Percentiles rank a stretch among this genome's conserved stretches.
phyloP scores from a whole-genome alignment of 2,797 vertebrate genomes.

The Pteropus rufus region DNA sequence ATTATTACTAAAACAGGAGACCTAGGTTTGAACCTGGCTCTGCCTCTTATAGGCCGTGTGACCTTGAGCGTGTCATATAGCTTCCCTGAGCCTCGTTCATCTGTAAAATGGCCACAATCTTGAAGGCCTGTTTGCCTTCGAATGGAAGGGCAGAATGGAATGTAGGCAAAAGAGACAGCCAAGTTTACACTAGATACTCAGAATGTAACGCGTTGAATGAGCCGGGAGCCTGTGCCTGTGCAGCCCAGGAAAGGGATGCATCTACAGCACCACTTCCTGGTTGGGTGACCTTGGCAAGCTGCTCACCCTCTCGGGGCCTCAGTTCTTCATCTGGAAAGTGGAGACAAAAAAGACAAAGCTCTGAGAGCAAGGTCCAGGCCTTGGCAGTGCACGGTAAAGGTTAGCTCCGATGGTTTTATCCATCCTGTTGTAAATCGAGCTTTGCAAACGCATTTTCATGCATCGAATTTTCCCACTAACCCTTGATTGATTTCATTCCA shows the following conservation, averaged over 20 bases:
- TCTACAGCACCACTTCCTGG: neutral
- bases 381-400: rapidly evolving
- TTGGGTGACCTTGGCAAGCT: neutral
- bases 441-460: neutral
- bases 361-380: neutral
- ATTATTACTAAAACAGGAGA: neutral
- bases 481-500: neutral
- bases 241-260: neutral
- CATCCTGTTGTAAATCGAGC: rapidly evolving
- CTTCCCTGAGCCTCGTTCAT: neutral
- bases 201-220: no score
- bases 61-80: rapidly evolving
- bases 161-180: neutral
- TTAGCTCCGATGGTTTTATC: neutral
- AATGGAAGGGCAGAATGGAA: no score
- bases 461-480: rapidly evolving
- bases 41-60: neutral
- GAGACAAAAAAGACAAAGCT: neutral
- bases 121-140: neutral
- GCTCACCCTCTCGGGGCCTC: neutral
- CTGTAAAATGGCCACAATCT: neutral
- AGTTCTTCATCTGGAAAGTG: neutral
- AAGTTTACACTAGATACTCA: rapidly evolving
- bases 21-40: neutral
- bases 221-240: neutral